These are phyloP conservation scores for Parazoanthus swiftii DNA, from an alignment of 92 coral and sea anemone genomes.

Conservation along the genomic window DNA sequence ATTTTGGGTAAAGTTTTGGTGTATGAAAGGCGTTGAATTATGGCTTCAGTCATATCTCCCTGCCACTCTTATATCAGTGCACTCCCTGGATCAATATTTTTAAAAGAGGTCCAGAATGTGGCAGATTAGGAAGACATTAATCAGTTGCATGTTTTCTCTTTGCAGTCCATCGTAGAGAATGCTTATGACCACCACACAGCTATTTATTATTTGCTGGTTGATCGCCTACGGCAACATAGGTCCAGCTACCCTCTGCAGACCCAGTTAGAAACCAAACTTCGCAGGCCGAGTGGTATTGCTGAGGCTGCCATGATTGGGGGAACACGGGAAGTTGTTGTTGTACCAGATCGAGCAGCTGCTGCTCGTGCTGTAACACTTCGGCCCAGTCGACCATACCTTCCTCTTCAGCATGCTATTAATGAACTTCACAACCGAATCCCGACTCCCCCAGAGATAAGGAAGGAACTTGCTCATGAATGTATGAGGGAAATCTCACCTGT, in stretches of 20 bases:
- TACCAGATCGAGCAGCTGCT: conserved; percentile 52
- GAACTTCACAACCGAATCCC: conserved; percentile 92
- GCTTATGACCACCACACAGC: conserved; percentile 97
- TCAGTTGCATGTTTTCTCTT: background rate
- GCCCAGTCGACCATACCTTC: conserved; percentile 70
- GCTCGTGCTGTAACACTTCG: conserved; percentile 72
- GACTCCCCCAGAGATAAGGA: conserved; percentile 96
- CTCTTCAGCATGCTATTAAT: conserved; percentile 86
- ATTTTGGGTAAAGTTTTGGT: no score
- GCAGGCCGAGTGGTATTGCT: conserved; percentile 98
- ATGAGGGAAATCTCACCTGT: conserved; percentile 83
- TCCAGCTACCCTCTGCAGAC: conserved; percentile 89
- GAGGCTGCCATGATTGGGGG: conserved; percentile 93
- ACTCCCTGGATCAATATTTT: no score
- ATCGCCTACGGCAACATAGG: conserved; percentile 85
- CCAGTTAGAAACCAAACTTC: conserved; percentile 83
- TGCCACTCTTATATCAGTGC: no score
- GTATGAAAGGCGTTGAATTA: no score
- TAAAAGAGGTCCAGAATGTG: no score
- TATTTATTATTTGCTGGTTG: conserved; percentile 89
- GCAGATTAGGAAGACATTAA: background rate
- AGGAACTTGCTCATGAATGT: conserved; percentile 90
- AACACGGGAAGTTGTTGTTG: conserved; percentile 53
- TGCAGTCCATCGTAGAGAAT: conserved; percentile 84
- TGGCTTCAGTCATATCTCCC: no score